These are phyloP conservation scores for Ametastegia equiseti DNA, from an alignment of 2,888 invertebrate species.

Conservation along the genomic window DNA sequence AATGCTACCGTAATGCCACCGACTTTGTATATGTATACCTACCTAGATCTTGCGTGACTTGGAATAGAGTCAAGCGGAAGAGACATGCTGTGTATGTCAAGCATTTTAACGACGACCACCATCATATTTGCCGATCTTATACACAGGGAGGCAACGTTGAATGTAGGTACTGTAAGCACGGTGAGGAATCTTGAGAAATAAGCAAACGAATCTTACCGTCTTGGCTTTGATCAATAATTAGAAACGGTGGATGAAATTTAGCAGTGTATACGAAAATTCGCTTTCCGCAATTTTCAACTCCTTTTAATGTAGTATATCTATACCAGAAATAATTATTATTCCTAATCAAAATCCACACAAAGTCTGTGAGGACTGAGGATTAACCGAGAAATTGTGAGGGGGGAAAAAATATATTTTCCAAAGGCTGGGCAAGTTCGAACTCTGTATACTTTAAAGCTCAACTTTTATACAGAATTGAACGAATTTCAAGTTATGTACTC, in stretches of 20 bases:
- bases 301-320: neutral
- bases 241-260: neutral
- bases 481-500: neutral
- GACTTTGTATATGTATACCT: no score
- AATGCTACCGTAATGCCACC: neutral
- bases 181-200: neutral
- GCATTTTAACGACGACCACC: neutral
- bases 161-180: neutral
- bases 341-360: neutral
- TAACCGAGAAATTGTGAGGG: neutral
- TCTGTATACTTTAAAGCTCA: neutral
- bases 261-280: neutral
- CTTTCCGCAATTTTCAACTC: neutral
- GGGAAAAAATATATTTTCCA: neutral
- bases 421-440: neutral
- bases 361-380: neutral
- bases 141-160: neutral
- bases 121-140: neutral
- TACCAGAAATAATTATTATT: neutral
- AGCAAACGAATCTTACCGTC: neutral
- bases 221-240: neutral
- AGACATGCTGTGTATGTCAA: constrained; percentile 17
- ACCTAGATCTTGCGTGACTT: neutral
- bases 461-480: neutral
- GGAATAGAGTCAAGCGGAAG: neutral